Evolutionary conservation across 2,797 vertebrate genomes (phyloP).

Genomic region (Cirrhinus molitorella): DNA sequence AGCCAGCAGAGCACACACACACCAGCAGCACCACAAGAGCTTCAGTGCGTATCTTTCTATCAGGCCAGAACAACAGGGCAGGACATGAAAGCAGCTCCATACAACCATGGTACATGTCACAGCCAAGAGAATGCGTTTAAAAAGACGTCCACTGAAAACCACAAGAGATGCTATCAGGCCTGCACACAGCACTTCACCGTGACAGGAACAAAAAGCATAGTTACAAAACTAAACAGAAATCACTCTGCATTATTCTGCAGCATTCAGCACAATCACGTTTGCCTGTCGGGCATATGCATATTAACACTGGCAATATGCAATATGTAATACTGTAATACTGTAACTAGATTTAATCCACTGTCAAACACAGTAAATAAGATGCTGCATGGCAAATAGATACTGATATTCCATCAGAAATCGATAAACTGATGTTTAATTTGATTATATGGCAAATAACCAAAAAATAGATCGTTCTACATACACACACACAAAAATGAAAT

Average conservation of each 20-base stretch:
- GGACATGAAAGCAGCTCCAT: conserved; percentile 51
- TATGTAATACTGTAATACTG: not conserved
- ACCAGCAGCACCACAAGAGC: conserved; percentile 23
- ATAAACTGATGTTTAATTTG: not conserved
- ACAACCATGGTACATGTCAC: conserved; percentile 38
- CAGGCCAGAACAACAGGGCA: conserved; percentile 46
- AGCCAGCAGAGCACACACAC: conserved; percentile 33
- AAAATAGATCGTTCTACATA: not conserved
- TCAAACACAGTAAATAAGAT: not conserved
- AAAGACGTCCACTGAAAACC: conserved; percentile 49
- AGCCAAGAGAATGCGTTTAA: conserved; percentile 52
- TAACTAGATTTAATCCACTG: not conserved
- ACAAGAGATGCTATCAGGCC: conserved; percentile 53
- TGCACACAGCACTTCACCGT: conserved; percentile 44
- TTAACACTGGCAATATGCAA: not conserved
- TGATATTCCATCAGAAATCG: not conserved
- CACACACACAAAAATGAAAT: not conserved
- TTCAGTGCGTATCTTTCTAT: conserved; percentile 50
- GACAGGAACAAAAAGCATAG: conserved; percentile 53
- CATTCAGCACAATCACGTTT: not conserved
- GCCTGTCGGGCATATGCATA: not conserved
- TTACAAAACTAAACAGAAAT: conserved; percentile 31
- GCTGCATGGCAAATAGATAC: not conserved
- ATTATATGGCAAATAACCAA: not conserved
- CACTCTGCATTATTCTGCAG: not conserved